Percentiles rank a stretch among this genome's conserved stretches.
These are phyloP conservation scores for Saccostrea cuccullata DNA, from an alignment of 1,140 invertebrate species.

Conservation along the genomic window DNA sequence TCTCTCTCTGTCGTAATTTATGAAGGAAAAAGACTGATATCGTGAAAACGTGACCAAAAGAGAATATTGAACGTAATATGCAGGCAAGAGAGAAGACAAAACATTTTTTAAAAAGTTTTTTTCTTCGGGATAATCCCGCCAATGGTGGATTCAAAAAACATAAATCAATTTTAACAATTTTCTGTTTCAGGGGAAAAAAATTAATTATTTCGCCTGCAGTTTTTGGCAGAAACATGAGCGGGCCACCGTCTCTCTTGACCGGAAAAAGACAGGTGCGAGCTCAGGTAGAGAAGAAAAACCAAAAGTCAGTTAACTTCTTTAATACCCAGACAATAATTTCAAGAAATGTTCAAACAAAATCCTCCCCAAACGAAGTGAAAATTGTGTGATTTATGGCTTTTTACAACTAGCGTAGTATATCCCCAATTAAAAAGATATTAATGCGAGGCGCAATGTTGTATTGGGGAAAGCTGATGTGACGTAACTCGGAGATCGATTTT, in stretches of 20 bases:
- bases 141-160: background rate
- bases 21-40: background rate
- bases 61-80: background rate
- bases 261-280: constrained; percentile 3
- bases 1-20: background rate
- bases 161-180: background rate
- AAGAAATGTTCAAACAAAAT: constrained; percentile 38
- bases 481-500: background rate
- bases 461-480: background rate
- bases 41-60: too few species aligned
- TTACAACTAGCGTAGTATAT: constrained; percentile 11
- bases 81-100: background rate
- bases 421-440: constrained; percentile 30
- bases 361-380: background rate
- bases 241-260: background rate
- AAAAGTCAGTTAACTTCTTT: constrained; percentile 11
- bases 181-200: background rate
- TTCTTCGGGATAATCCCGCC: background rate
- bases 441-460: background rate
- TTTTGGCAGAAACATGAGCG: constrained; percentile 13
- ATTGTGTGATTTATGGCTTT: background rate
- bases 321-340: constrained; percentile 33
- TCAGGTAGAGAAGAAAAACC: background rate
- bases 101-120: background rate
- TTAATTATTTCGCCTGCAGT: constrained; percentile 16